phyloP scores from a whole-genome alignment of 64 coral and sea anemone genomes.

The Montipora cactus region DNA sequence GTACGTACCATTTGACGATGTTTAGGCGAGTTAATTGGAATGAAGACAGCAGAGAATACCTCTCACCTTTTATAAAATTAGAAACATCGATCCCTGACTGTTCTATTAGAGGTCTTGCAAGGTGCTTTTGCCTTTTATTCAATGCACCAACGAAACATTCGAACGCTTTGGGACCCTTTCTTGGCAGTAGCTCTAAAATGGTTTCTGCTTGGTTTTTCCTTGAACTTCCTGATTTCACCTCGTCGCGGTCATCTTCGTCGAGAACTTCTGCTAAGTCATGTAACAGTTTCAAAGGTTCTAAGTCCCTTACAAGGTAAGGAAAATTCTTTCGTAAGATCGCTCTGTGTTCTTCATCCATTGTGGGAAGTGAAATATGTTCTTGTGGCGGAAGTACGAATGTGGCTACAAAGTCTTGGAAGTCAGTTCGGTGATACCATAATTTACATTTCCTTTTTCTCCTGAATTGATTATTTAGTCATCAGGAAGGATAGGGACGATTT shows the following conservation, averaged over 20 bases:
- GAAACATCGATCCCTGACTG: conserved; percentile 42
- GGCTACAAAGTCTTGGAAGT: background rate
- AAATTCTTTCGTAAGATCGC: conserved; percentile 61
- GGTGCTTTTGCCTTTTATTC: conserved; percentile 14
- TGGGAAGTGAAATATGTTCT: background rate
- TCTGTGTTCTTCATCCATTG: conserved; percentile 82
- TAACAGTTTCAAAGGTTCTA: conserved; percentile 66
- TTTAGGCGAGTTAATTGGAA: no score
- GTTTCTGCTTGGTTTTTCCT: conserved; percentile 19
- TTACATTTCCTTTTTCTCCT: background rate
- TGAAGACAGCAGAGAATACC: no score
- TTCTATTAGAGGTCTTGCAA: conserved; percentile 48
- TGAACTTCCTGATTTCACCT: conserved; percentile 44
- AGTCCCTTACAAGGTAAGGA: conserved; percentile 41
- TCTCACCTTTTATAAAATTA: conserved; percentile 20
- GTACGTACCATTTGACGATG: no score
- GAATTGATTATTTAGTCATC: background rate
- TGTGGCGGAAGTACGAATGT: background rate
- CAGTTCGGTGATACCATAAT: background rate
- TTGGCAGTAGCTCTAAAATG: conserved; percentile 74
- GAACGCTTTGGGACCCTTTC: conserved; percentile 67
- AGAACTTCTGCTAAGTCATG: conserved; percentile 57
- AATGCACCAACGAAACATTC: conserved; percentile 72
- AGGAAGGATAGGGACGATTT: background rate
- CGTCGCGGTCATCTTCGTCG: conserved; percentile 72